Evolutionary conservation across 2,888 invertebrate species (phyloP).

Genomic region (Lithophane leautieri): DNA sequence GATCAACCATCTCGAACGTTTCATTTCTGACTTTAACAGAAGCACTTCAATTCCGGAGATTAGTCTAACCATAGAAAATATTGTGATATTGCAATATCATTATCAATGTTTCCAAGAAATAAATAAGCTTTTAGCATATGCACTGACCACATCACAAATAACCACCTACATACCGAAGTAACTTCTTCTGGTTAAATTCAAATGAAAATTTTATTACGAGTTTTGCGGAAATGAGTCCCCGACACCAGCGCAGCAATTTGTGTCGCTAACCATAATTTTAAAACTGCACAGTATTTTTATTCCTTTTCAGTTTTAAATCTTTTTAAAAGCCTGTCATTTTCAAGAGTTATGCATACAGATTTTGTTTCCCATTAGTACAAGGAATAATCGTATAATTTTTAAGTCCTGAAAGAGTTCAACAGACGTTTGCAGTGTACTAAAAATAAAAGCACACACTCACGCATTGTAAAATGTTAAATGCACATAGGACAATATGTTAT

Average conservation of each 20-base stretch:
- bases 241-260: slow-evolving; percentile 41
- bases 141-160: not conserved
- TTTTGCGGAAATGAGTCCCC: slow-evolving; percentile 21
- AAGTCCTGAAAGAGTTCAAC: not conserved
- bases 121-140: no score
- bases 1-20: no score
- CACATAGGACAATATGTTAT: not conserved
- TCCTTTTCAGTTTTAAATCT: slow-evolving; percentile 16
- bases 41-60: not conserved
- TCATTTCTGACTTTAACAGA: not conserved
- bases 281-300: slow-evolving; percentile 32
- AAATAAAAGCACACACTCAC: not conserved
- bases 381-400: not conserved
- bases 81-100: not conserved
- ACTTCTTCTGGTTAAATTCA: slow-evolving; percentile 12
- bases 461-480: not conserved
- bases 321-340: slow-evolving; percentile 16
- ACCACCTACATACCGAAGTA: not conserved
- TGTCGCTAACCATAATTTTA: slow-evolving; percentile 26
- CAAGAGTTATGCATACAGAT: slow-evolving; percentile 24
- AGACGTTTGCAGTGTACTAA: not conserved
- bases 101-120: no score
- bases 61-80: not conserved
- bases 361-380: slow-evolving; percentile 4
- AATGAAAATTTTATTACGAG: slow-evolving; percentile 13